Conservation (phyloP, 1,140 invertebrate species). For the Aphelenchoides avenae region DNA sequence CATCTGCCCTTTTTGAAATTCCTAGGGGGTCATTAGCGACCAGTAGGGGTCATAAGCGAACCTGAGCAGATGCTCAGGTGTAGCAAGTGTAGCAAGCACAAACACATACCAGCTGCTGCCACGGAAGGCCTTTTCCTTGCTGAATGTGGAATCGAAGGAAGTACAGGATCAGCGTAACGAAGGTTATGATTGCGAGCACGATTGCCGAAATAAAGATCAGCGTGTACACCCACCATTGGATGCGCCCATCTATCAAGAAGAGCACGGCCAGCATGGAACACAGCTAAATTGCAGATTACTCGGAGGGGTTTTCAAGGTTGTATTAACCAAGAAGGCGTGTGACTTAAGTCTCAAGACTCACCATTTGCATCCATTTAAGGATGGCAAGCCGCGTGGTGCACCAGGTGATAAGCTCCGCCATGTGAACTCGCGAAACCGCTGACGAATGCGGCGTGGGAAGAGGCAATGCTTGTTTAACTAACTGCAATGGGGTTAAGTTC, state of each 20-base stretch:
- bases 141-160: conserved; percentile 31
- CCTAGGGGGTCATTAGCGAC: too few relatives aligned
- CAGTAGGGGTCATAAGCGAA: too few relatives aligned
- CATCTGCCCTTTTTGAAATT: too few relatives aligned
- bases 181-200: conserved; percentile 28
- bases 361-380: conserved; percentile 34
- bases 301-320: neutral
- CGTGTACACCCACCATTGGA: conserved; percentile 41
- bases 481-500: too few relatives aligned
- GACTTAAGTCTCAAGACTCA: conserved; percentile 16
- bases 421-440: too few relatives aligned
- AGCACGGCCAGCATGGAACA: conserved; percentile 36
- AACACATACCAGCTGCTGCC: conserved; percentile 28
- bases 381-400: conserved; percentile 33
- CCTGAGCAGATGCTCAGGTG: too few relatives aligned
- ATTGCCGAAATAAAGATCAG: conserved; percentile 39
- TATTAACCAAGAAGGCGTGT: neutral
- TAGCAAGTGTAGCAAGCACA: too few relatives aligned
- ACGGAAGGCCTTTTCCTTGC: conserved; percentile 25
- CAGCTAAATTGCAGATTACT: conserved; percentile 21
- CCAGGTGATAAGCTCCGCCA: conserved; percentile 14
- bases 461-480: too few relatives aligned
- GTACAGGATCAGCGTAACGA: conserved; percentile 35
- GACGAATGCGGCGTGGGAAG: too few relatives aligned
- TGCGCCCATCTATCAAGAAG: conserved; percentile 38